Percentiles rank a stretch among this genome's conserved stretches.
Conservation (phyloP, 1,140 invertebrate species). For the Zaprionus nigranus region DNA sequence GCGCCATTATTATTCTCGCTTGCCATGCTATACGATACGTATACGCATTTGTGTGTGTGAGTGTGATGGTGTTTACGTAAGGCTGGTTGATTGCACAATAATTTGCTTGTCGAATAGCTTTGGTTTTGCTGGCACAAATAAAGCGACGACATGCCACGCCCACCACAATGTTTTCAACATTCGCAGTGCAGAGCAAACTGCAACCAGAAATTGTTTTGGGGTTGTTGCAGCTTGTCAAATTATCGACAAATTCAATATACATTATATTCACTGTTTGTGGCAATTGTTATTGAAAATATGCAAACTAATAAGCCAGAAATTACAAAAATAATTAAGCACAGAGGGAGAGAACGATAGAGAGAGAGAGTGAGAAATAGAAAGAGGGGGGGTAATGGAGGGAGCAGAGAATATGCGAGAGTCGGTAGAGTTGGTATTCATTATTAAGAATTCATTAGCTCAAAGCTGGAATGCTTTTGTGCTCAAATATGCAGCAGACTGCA, state of each 20-base stretch:
- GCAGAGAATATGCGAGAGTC: neutral
- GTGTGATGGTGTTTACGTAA: conserved; percentile 20
- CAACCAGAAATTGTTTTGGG: conserved; percentile 16
- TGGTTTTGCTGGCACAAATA: conserved; percentile 56
- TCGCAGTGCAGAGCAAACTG: conserved; percentile 12
- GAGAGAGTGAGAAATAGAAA: no score
- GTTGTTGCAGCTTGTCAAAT: conserved; percentile 32
- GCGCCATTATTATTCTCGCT: conserved; percentile 77
- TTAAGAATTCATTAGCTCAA: conserved; percentile 48
- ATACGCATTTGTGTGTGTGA: neutral
- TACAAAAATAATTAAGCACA: conserved; percentile 45
- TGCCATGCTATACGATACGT: conserved; percentile 20
- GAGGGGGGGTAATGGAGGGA: neutral
- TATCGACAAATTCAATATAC: conserved; percentile 60
- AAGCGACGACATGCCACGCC: conserved; percentile 31
- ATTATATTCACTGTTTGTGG: conserved; percentile 14
- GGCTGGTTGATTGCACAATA: conserved; percentile 48
- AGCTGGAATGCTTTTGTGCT: conserved; percentile 67
- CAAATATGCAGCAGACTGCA: conserved; percentile 23
- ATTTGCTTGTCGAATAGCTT: conserved; percentile 74
- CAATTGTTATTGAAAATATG: conserved; percentile 10
- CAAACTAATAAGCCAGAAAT: conserved; percentile 26
- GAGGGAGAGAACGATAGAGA: no score
- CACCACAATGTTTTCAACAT: conserved; percentile 52
- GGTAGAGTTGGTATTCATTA: conserved; percentile 8